Percentiles rank a stretch among this genome's conserved stretches.
Evolutionary conservation across 2,888 invertebrate genomes (phyloP).

Genomic region (Drosophila stalkeri): DNA sequence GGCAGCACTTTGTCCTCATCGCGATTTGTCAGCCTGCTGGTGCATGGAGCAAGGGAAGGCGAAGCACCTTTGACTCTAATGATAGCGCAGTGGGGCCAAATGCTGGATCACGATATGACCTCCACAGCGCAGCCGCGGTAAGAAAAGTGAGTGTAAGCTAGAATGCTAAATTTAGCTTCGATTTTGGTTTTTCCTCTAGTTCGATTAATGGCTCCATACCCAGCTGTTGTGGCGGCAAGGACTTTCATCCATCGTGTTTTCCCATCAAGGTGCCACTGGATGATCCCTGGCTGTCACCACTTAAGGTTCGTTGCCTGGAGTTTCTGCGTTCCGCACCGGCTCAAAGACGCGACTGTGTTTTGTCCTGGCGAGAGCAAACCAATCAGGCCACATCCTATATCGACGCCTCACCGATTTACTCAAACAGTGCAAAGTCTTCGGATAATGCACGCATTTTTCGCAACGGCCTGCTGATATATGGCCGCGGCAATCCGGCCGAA

Average conservation of each 20-base stretch:
- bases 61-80: slow-evolving; percentile 91
- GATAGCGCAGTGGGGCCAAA: slow-evolving; percentile 97
- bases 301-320: slow-evolving; percentile 91
- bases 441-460: slow-evolving; percentile 91
- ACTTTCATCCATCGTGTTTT: slow-evolving; percentile 93
- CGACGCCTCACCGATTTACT: slow-evolving; percentile 93
- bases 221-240: slow-evolving; percentile 88
- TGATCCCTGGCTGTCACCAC: slow-evolving; percentile 90
- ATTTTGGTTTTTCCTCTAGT: slow-evolving; percentile 46
- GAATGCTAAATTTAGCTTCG: neutral
- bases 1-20: slow-evolving; percentile 90
- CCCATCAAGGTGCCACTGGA: slow-evolving; percentile 91
- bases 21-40: slow-evolving; percentile 89
- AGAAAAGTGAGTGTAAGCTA: neutral
- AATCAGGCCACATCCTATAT: slow-evolving; percentile 93
- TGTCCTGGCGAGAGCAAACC: slow-evolving; percentile 94
- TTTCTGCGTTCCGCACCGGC: slow-evolving; percentile 93
- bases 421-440: slow-evolving; percentile 90
- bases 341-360: slow-evolving; percentile 91
- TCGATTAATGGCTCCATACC: slow-evolving; percentile 92
- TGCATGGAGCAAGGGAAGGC: slow-evolving; percentile 88
- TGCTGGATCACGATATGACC: slow-evolving; percentile 95
- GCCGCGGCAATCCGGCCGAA: slow-evolving; percentile 88
- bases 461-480: slow-evolving; percentile 89
- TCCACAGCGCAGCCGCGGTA: slow-evolving; percentile 90